Evolutionary conservation across 2,888 invertebrate genomes (phyloP), one percentile per base, ranked within the genome.

Genomic region (Hesperia comma): DNA sequence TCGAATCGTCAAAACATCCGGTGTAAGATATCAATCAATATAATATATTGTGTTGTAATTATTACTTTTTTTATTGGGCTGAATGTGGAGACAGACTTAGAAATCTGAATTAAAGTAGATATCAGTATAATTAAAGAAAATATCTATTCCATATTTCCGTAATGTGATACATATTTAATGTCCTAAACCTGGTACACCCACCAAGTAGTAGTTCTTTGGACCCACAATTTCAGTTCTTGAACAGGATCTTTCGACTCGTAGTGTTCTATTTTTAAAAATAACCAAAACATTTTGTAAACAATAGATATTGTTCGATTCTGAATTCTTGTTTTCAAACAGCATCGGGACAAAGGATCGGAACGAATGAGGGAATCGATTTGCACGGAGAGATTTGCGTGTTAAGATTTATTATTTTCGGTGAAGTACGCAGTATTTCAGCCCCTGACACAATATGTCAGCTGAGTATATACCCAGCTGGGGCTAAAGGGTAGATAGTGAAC

Each of bases 401-500:
- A 63, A 67, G 69, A 71, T 71, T 71, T 68, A 71, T 70, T 69
- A 69, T 67, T 55, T 70, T 67, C 63, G n/a, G 53, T 19, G 66
- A 64, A 53, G 55, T 54, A 32, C 56, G 51, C 21, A 56, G 54
- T 57, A 70, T 63, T 68, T 70, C 58, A 71, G 62, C 56, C 61
- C 19, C 63, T 26, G 49, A 61, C 62, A 58, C 32, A n/a, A n/a
- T n/a, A 68, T 70, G 19, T 49, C 19, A 49, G 19, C 19, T 10
- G 49, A 10, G 17, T 19, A 49, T 12, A 12, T 19, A 49, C 49
- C 19, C 43, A 32, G 53, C 41, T 33, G 62, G 8, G 43, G n/a
- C 32, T 37, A 26, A 51, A 14, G n/a, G n/a, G 17, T n/a, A 53
- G 26, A 6, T n/a, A 19, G 19, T 46, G 12, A 19, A 19, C 19